Percentiles rank a stretch among this genome's conserved stretches.
These are phyloP conservation scores for Tricholauxania praeusta DNA, from an alignment of 2,888 invertebrate species.

Conservation along the genomic window DNA sequence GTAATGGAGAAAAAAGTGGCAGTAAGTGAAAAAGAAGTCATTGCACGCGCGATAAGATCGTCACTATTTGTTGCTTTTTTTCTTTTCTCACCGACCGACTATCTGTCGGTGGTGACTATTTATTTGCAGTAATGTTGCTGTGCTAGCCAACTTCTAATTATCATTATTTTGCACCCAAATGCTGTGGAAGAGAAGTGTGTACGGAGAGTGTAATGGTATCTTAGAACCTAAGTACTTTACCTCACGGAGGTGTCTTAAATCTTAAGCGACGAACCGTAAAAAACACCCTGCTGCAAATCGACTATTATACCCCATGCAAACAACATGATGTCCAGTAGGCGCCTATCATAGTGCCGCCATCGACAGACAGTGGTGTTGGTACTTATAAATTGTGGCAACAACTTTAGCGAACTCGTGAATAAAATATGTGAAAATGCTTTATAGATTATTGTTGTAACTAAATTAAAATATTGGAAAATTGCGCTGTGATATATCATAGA, in stretches of 20 bases:
- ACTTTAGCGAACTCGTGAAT: too few relatives aligned
- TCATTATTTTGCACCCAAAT: conserved; percentile 4
- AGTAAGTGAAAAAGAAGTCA: conserved; percentile 41
- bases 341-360: too few relatives aligned
- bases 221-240: neutral
- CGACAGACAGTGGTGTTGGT: too few relatives aligned
- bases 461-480: too few relatives aligned
- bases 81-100: neutral
- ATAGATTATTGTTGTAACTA: too few relatives aligned
- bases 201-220: neutral
- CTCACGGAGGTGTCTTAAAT: conserved; percentile 19
- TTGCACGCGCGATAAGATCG: conserved; percentile 39
- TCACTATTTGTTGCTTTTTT: neutral
- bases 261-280: conserved; percentile 29
- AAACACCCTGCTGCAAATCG: neutral
- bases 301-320: conserved; percentile 1
- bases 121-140: conserved; percentile 9
- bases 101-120: neutral
- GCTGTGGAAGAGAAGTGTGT: neutral
- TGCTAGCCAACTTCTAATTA: conserved; percentile 25
- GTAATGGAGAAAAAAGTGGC: too few relatives aligned
- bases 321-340: too few relatives aligned
- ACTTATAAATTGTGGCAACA: too few relatives aligned
- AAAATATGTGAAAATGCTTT: too few relatives aligned
- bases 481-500: too few relatives aligned